phyloP scores from a whole-genome alignment of 2,113 vertebrate genomes.

The Xiphophorus maculatus region DNA sequence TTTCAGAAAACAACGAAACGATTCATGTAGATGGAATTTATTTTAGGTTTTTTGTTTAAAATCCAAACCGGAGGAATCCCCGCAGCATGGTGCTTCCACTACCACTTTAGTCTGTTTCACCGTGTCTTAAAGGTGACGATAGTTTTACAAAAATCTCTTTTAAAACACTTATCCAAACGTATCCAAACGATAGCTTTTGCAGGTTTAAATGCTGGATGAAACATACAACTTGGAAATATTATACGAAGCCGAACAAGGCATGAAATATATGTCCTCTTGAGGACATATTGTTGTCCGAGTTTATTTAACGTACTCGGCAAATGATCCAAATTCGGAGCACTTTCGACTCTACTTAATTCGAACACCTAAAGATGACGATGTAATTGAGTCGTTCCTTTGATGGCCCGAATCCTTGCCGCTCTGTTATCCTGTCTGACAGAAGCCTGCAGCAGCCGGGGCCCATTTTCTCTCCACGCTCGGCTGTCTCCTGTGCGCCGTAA shows the following conservation, averaged over 20 bases:
- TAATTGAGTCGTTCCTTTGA: neutral
- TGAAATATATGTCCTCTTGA: neutral
- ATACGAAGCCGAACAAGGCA: neutral
- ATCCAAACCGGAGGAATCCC: too few species aligned
- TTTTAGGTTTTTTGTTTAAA: too few species aligned
- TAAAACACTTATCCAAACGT: too few species aligned
- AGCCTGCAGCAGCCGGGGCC: slow-evolving; percentile 46
- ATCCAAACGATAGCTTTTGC: too few species aligned
- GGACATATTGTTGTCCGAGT: too few species aligned
- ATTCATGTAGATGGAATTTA: too few species aligned
- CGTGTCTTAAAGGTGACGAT: too few species aligned
- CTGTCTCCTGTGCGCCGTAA: slow-evolving; percentile 84
- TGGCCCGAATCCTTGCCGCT: slow-evolving; percentile 16
- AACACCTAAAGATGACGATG: neutral
- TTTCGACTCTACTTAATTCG: neutral
- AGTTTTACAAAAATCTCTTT: too few species aligned
- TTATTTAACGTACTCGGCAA: neutral
- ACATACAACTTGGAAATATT: neutral
- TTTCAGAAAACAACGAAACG: too few species aligned
- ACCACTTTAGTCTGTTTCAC: too few species aligned
- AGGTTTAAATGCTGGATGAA: too few species aligned
- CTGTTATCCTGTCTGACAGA: slow-evolving; percentile 34
- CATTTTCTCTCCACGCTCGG: slow-evolving; percentile 43
- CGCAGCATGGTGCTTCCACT: too few species aligned
- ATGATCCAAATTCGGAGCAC: neutral